Base-by-base conservation (phyloP, 2,888 invertebrate species). In the Drosophila infuscata region DNA sequence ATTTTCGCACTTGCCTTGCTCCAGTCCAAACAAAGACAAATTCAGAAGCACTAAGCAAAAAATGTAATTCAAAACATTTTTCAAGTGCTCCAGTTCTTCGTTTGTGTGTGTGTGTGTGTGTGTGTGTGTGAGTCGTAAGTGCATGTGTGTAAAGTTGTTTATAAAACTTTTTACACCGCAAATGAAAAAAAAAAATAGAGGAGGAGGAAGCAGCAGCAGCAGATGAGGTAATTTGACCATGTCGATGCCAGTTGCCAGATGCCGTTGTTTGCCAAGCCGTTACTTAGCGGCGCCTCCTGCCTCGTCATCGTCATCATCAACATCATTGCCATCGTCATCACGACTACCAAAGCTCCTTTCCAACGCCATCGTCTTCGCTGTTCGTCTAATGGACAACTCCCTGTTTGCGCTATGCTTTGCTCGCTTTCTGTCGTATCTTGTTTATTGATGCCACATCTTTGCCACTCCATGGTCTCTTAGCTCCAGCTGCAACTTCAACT, bases 211-310 rank as follows among this genome's bases (percentile, higher is more conserved):
- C 29, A 70, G 63, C 59, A 70, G 17, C 56, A 66, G 62, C 59
- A 69, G 70, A 64, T 71, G 78, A 74, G 70, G 70, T 75, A 89
- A 88, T 88, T 91, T 91, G 91, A 88, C 91, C 86, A 89, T 81
- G 87, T 85, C 74, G 70, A 64, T 67, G 79, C 51, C 71, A 62
- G 70, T 72, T 70, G 59, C 25, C 64, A 59, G 61, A 60, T 54
- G 76, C 56, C 79, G 86, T 88, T 89, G 88, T 86, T 90, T 82
- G 74, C 71, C 90, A 89, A 88, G 88, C 84, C 90, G 84, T 89
- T 89, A 89, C 76, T 88, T 67, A 72, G 69, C 63, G 49, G 70
- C 53, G 72, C 46, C 79, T 59, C 58, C 61, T 49, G 51, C 20
- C 64, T 52, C 49, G 36, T 60, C 68, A 36, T 59, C 59, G 36